Evolutionary conservation across 2,113 vertebrate species (phyloP), one percentile per base, ranked within the genome.

Genomic region (Myotis lucifugus): DNA sequence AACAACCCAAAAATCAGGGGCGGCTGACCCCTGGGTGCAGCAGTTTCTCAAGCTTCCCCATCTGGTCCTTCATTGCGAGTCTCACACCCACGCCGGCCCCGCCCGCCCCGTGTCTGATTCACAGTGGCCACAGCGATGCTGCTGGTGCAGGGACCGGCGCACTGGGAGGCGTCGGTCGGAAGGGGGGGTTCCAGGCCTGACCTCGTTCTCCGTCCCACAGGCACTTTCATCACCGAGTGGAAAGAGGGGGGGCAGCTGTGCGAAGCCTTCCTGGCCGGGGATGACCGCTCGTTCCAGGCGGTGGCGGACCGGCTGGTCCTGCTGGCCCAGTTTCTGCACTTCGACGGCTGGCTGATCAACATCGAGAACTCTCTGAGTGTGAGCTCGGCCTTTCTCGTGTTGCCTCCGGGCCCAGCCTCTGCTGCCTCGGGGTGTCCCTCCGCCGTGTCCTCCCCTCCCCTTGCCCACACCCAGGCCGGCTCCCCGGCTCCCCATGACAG

Each of bases 211-310:
- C n/a, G 37, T 19, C 56, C 72, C 87, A 12, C 96, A 99, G 99
- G 99, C 37, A 99, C 99, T 0, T 99, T 99, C 95, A 99, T 99
- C 98, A 99, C 99, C 0, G 99, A 99, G 98, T 99, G 99, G 99
- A 96, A 27, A 0, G 98, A 98, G 0, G 99, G 99, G 0, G 97
- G 84, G 2, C 95, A 76, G 61, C 83, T 93, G n/a, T 99, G 99
- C 0, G 99, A 99, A 97, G 94, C 97, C 0, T 99, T 99, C 97
- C 98, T 99, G 97, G 98, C 98, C 0, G 98, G 98, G 0, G 99
- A 99, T 29, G 98, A 98, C 85, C 97, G 95, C 70, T 97, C 98
- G 0, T 99, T 98, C 72, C 95, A 93, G 0, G 93, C 97, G 0
- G 99, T 99, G 83, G 99, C 99, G 0, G 97, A 99, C 67, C 99